Base-by-base conservation (phyloP, 1,140 invertebrate genomes). In the Heliconius hewitsoni region DNA sequence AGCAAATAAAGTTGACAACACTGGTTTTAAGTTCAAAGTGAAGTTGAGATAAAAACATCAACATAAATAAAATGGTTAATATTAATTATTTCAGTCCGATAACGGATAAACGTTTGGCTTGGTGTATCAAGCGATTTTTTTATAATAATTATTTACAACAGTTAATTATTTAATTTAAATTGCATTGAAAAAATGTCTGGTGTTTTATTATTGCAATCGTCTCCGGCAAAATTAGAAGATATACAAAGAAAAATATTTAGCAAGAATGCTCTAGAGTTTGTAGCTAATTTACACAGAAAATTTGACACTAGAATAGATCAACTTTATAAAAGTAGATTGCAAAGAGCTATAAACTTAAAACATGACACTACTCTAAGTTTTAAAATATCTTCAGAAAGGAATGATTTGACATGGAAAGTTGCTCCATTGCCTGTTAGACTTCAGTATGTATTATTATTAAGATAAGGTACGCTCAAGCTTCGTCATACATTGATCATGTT, bases 381-480 rank as follows among this genome's bases (percentile, higher is more conserved):
- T 77, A 89, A 90, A 78, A 78, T 76, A 42, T 94, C 91, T 42
- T 71, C 84, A 1, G 89, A 94, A 83, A 90, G 90, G 79, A 81
- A 74, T 71, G 87, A 94, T 78, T 91, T 91, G 76, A 84, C 92
- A 60, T 96, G 96, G 96, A 95, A 93, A 87, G 92, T 96, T 50
- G 89, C 87, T 23, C 91, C 95, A 71, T 88, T 96, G n/a, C 95
- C 95, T 34, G 80, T 88, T 27, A 88, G 95, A 85, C 86, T 95
- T 84, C 90, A 89, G 91, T 93, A 91, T 88, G 90, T 91, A 87
- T 81, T 79, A 87, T 81, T 79, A 76, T 72, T 66, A 73, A 80
- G 19, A 71, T 81, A 42, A 80, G 66, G 71, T 71, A 79, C 74
- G 80, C 71, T 81, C 34, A 18, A 57, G 82, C 79, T 83, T 83